These are phyloP conservation scores for Ammospiza caudacuta DNA, from an alignment of 2,113 vertebrate species.

Conservation along the genomic window DNA sequence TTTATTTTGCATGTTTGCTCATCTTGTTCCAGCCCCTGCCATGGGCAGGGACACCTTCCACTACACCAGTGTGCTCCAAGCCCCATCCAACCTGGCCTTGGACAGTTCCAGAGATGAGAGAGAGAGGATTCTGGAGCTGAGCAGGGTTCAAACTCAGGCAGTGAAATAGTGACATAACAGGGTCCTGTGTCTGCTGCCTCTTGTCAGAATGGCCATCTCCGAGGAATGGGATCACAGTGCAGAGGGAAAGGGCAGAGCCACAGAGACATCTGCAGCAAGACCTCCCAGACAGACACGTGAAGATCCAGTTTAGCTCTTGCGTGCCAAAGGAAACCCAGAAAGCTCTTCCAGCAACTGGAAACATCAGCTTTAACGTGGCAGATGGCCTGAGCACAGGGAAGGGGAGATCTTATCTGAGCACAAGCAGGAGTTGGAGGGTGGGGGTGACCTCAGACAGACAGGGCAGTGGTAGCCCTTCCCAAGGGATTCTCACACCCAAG, in stretches of 20 bases:
- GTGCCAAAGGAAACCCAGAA: not conserved
- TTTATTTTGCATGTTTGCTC: not conserved
- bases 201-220: rapidly evolving
- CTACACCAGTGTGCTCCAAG: not conserved
- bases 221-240: rapidly evolving
- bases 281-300: too few species aligned
- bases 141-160: not conserved
- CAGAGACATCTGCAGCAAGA: not conserved
- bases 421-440: not conserved
- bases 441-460: not conserved
- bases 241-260: not conserved
- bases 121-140: not conserved
- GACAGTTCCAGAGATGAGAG: not conserved
- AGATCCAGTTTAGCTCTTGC: not conserved
- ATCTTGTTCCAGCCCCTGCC: not conserved
- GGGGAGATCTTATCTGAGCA: not conserved
- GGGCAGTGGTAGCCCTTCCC: not conserved
- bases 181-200: not conserved
- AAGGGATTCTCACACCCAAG: not conserved
- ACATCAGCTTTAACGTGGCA: not conserved
- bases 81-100: not conserved
- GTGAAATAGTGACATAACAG: not conserved
- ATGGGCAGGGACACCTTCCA: not conserved
- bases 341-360: not conserved
- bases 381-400: not conserved